Percentiles rank a stretch among this genome's conserved stretches.
phyloP scores from a whole-genome alignment of 2,113 vertebrate species.

The Centrocercus urophasianus region DNA sequence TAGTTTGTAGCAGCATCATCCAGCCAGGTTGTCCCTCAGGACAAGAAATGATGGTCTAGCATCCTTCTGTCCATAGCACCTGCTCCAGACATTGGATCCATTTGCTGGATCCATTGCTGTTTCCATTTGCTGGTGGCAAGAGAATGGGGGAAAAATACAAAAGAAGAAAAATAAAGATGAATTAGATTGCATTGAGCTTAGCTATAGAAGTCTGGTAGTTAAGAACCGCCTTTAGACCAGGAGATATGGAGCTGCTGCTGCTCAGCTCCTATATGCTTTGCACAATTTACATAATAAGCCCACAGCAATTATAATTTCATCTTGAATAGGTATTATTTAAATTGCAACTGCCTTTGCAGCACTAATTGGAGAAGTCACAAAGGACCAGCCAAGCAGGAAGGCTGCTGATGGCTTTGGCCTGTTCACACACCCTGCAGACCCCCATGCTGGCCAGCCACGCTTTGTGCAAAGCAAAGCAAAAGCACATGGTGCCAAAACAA shows the following conservation, averaged over 20 bases:
- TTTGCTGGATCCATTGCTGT: background rate
- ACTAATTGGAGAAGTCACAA: background rate
- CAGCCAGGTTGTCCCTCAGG: background rate
- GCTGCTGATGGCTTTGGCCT: background rate
- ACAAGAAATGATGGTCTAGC: background rate
- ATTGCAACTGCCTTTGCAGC: background rate
- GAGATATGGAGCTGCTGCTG: background rate
- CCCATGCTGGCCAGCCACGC: background rate
- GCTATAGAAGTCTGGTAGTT: background rate
- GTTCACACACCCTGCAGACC: too few species aligned
- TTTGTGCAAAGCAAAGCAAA: background rate
- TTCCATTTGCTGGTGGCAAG: background rate
- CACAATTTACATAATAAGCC: slow-evolving; percentile 24
- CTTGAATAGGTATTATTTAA: slow-evolving; percentile 17
- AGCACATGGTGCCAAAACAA: background rate
- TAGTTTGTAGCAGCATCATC: background rate
- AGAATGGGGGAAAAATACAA: background rate
- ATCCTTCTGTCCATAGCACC: background rate
- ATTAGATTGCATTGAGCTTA: background rate
- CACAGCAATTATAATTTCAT: slow-evolving; percentile 18
- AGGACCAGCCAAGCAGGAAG: background rate
- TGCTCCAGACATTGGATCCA: background rate
- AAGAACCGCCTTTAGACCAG: background rate
- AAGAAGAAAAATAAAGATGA: background rate
- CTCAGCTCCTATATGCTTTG: background rate